Percentiles rank a stretch among this genome's conserved stretches.
phyloP scores from a whole-genome alignment of 1,140 invertebrate species.

The Rhizoglyphus robini region DNA sequence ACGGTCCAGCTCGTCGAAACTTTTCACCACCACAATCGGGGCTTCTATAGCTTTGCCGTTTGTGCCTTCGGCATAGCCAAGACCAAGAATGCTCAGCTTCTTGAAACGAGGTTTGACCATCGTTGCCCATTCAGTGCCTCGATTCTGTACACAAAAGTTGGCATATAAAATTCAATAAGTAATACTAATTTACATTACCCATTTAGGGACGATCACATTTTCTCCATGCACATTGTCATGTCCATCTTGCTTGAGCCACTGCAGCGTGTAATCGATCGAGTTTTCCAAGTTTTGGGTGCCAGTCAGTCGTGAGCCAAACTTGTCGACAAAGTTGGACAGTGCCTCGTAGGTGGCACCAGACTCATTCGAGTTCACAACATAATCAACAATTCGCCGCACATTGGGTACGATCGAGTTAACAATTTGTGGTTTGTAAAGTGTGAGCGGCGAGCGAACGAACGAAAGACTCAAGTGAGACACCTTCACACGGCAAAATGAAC shows the following conservation, averaged over 20 bases:
- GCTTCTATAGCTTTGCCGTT: constrained; percentile 49
- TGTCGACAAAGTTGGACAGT: too few relatives aligned
- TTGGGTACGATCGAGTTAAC: constrained; percentile 26
- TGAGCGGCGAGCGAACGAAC: neutral
- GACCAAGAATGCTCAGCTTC: constrained; percentile 45
- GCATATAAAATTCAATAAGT: too few relatives aligned
- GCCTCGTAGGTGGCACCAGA: constrained; percentile 46
- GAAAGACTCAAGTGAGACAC: too few relatives aligned
- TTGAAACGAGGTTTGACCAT: constrained; percentile 46
- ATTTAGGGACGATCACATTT: constrained; percentile 49
- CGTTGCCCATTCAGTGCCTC: constrained; percentile 47
- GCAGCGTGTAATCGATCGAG: constrained; percentile 55
- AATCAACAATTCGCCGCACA: constrained; percentile 44
- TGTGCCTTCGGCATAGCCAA: constrained; percentile 51
- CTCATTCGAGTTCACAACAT: constrained; percentile 41
- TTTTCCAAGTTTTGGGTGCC: constrained; percentile 50
- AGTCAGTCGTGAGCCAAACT: constrained; percentile 50
- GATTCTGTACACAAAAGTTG: constrained; percentile 40
- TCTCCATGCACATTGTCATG: constrained; percentile 33
- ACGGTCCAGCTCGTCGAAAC: constrained; percentile 47
- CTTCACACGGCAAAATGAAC: too few relatives aligned
- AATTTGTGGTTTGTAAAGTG: neutral
- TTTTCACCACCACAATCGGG: constrained; percentile 50
- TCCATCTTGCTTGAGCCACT: too few relatives aligned
- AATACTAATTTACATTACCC: too few relatives aligned